These are phyloP conservation scores for Manduca sexta DNA, from an alignment of 1,140 invertebrate genomes.

Conservation along the genomic window DNA sequence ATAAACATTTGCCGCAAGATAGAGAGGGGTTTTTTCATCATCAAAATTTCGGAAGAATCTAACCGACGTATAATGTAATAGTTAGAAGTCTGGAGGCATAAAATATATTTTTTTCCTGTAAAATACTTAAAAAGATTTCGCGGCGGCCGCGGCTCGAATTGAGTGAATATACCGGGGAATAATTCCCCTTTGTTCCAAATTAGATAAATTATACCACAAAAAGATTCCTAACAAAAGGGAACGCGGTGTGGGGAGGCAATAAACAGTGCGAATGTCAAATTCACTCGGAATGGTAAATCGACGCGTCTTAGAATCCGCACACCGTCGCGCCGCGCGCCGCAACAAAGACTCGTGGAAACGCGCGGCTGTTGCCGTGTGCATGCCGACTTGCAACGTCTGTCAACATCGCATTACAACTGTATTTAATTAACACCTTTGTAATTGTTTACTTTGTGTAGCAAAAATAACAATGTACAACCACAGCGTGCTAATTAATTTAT, in stretches of 20 bases:
- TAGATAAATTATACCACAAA: slow-evolving; percentile 55
- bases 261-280: slow-evolving; percentile 54
- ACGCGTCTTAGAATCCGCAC: slow-evolving; percentile 26
- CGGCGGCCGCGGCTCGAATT: slow-evolving; percentile 13
- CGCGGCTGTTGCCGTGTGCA: neutral
- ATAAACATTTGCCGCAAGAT: slow-evolving; percentile 11
- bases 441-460: no score
- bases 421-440: no score
- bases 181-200: slow-evolving; percentile 46
- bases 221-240: slow-evolving; percentile 36
- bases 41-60: slow-evolving; percentile 4
- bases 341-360: neutral
- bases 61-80: slow-evolving; percentile 1
- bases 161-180: slow-evolving; percentile 18
- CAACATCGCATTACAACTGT: no score
- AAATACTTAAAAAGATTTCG: slow-evolving; percentile 3
- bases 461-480: no score
- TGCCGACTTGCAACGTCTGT: no score
- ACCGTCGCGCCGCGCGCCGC: neutral
- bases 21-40: slow-evolving; percentile 7
- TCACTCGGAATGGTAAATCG: slow-evolving; percentile 45
- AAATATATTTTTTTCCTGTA: neutral
- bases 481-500: no score
- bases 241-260: slow-evolving; percentile 30
- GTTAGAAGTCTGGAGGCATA: neutral